Conservation (phyloP, 2,113 vertebrate species). For the Strigops habroptila region DNA sequence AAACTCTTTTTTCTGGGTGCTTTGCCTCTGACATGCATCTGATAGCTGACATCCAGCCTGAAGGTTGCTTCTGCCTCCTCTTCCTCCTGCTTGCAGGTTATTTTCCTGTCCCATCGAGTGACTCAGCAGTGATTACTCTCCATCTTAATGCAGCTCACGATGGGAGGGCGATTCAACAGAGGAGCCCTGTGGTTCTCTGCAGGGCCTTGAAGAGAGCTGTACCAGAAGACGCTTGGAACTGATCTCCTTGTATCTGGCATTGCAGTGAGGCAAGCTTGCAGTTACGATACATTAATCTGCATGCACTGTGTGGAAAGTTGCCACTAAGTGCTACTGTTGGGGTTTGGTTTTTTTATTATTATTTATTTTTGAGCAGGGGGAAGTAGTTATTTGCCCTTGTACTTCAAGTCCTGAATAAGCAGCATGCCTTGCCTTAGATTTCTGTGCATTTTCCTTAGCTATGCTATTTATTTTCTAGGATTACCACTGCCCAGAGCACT, state of each 20-base stretch:
- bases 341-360: not conserved
- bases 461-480: not conserved
- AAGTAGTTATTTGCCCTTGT: not conserved
- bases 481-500: not conserved
- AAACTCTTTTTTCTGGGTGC: not conserved
- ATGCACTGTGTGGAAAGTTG: not conserved
- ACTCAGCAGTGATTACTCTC: not conserved
- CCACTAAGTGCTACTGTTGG: not conserved
- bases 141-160: not conserved
- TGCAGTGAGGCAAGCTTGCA: not conserved
- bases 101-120: not conserved
- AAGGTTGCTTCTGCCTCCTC: not conserved
- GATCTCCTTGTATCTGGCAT: not conserved
- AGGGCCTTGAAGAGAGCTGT: not conserved
- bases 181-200: not conserved
- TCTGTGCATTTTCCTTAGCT: not conserved
- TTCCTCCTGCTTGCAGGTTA: not conserved
- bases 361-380: not conserved
- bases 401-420: not conserved
- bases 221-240: not conserved
- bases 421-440: not conserved
- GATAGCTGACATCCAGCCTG: not conserved
- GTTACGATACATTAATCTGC: rapidly evolving
- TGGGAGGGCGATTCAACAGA: not conserved
- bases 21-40: not conserved